Base-by-base conservation (phyloP, 2,797 vertebrate genomes). In the Melanotaenia pygmaea region DNA sequence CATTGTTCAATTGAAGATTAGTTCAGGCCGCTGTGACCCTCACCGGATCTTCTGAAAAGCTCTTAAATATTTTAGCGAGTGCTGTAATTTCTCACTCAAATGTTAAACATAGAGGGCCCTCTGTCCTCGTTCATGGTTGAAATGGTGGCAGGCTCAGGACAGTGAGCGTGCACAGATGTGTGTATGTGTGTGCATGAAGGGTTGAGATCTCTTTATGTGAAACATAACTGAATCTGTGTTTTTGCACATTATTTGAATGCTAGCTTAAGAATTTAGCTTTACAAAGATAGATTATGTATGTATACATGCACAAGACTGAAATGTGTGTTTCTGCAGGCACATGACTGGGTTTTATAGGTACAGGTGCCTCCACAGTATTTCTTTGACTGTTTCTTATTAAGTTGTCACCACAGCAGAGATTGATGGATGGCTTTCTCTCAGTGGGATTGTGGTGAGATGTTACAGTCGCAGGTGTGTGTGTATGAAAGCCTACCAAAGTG, bases 21-120 rank as follows among this genome's bases (percentile, higher is more conserved):
- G 88, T 89, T 87, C 88, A 84, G 76, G 84, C 79, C 67, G 89
- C 79, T 60, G 60, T 90, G 92, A 94, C 92, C 91, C 88, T 90
- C 70, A 79, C 88, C 82, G 84, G 85, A 92, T 86, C 84, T 81
- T 88, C 87, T 89, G 75, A 91, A 91, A 91, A 89, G 90, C 84
- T 76, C 85, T 83, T 84, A 92, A 92, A 93, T 93, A 92, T 92
- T 92, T 92, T 86, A 88, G 79, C 67, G 83, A 90, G 84, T 79
- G 72, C 87, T 92, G 91, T 91, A 89, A 90, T 92, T 89, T 92
- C 79, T 93, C 90, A 89, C 77, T 89, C 74, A 3, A 66, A 77
- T 86, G 85, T 86, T 68, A 60, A 72, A 64, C 86, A 92, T 72
- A 93, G 88, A 93, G 74, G 74, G 34, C 16, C 68, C 77, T 90